Evolutionary conservation across 2,113 vertebrate species (phyloP).

Genomic region (Grammomys surdaster): DNA sequence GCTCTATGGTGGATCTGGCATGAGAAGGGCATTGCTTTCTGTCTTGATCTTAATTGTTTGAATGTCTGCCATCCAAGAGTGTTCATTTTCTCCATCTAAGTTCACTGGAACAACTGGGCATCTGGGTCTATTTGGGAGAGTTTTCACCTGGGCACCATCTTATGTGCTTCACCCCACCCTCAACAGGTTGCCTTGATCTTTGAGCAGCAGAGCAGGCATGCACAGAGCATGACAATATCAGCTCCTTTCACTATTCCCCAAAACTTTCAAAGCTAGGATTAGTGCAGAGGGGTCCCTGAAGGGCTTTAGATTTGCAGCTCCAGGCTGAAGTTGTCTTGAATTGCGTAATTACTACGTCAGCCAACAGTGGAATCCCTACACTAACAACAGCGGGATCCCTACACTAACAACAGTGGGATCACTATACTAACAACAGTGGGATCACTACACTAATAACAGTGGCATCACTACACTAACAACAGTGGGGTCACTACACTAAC

Average conservation of each 20-base stretch:
- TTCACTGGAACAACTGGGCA: background rate
- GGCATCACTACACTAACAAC: fast-evolving
- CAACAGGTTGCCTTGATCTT: fast-evolving
- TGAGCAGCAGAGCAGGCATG: fast-evolving
- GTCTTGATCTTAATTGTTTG: background rate
- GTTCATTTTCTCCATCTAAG: background rate
- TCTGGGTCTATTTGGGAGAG: background rate
- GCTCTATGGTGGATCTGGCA: background rate
- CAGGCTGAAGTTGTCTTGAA: background rate
- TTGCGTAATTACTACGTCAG: fast-evolving
- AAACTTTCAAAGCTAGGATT: background rate
- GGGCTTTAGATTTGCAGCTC: background rate
- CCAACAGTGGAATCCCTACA: background rate
- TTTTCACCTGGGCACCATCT: too few species aligned
- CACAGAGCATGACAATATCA: fast-evolving
- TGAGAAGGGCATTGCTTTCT: background rate
- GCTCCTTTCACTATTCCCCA: background rate
- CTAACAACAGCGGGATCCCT: fast-evolving
- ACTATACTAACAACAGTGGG: too few species aligned
- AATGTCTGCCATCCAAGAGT: background rate
- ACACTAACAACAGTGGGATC: fast-evolving
- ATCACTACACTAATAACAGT: fast-evolving
- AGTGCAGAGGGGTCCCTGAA: background rate
- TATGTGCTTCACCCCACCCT: fast-evolving
- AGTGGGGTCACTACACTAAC: too few species aligned